A percentile compares a stretch with the other conserved stretches of the same genome.
Conservation (phyloP, 1,140 invertebrate species). For the Drosophila kikkawai region DNA sequence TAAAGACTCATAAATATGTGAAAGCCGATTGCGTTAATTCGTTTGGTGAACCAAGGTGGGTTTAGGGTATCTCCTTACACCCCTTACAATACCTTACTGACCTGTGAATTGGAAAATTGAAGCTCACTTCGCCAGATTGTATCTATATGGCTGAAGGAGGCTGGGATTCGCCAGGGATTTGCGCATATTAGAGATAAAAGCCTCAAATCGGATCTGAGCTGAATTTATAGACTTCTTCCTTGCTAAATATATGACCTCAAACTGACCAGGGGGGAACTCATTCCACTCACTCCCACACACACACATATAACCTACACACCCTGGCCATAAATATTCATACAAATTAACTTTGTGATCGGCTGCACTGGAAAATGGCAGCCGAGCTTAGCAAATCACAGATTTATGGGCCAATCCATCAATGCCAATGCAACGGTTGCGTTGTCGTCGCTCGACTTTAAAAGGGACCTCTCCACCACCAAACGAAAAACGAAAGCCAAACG, state of each 20-base stretch:
- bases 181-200: constrained; percentile 13
- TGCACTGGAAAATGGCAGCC: constrained; percentile 54
- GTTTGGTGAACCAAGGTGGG: constrained; percentile 15
- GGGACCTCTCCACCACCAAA: constrained; percentile 27
- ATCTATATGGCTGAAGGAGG: constrained; percentile 5
- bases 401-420: constrained; percentile 83
- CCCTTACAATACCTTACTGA: constrained; percentile 4
- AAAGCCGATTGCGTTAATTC: constrained; percentile 1
- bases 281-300: neutral
- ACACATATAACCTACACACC: neutral
- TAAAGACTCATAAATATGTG: neutral
- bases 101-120: constrained; percentile 61
- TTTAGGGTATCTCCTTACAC: neutral
- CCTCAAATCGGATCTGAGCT: neutral
- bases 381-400: constrained; percentile 80
- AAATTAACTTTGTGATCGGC: constrained; percentile 60
- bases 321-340: constrained; percentile 56
- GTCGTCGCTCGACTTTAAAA: constrained; percentile 22
- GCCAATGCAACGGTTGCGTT: constrained; percentile 34
- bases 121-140: constrained; percentile 21
- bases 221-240: neutral
- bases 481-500: neutral
- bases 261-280: neutral
- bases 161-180: constrained; percentile 10
- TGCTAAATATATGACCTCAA: constrained; percentile 1